phyloP scores from a whole-genome alignment of 2,888 invertebrate species.

The Lissonota sp. region DNA sequence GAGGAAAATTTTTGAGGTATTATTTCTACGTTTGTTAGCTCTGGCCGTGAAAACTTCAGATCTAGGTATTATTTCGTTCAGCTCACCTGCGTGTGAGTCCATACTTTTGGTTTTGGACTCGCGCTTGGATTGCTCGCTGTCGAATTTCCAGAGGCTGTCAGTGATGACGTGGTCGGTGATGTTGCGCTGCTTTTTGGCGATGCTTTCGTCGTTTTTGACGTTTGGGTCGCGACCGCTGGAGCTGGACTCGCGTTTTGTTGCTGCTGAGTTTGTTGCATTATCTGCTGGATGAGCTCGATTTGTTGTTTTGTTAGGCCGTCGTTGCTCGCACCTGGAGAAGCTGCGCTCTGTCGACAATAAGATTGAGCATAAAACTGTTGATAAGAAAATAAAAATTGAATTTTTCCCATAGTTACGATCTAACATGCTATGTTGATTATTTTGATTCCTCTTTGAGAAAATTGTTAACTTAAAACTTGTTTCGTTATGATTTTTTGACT shows the following conservation, averaged over 20 bases:
- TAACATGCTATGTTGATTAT: too few relatives aligned
- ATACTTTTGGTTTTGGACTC: constrained; percentile 85
- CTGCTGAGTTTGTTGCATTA: constrained; percentile 91
- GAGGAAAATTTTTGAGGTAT: not conserved
- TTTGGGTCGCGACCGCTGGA: constrained; percentile 82
- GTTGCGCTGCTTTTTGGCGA: constrained; percentile 78
- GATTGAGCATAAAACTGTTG: not conserved
- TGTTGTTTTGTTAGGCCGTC: constrained; percentile 90
- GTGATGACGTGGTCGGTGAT: constrained; percentile 73
- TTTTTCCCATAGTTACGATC: not conserved
- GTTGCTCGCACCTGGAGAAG: constrained; percentile 85
- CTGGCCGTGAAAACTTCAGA: too few relatives aligned
- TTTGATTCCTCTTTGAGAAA: too few relatives aligned
- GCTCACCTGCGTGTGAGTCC: constrained; percentile 86
- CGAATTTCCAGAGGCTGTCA: constrained; percentile 74
- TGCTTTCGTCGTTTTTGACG: constrained; percentile 81
- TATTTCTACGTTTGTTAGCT: too few relatives aligned
- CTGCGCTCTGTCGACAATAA: constrained; percentile 80
- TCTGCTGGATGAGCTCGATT: constrained; percentile 90
- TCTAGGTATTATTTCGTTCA: not conserved
- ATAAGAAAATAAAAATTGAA: not conserved
- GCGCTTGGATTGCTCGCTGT: constrained; percentile 77
- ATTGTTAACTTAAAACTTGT: too few relatives aligned
- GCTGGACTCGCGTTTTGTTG: constrained; percentile 79
- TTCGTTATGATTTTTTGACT: too few relatives aligned